These are phyloP conservation scores for Triplophysa tibetana DNA, from an alignment of 2,113 vertebrate genomes.

Conservation along the genomic window DNA sequence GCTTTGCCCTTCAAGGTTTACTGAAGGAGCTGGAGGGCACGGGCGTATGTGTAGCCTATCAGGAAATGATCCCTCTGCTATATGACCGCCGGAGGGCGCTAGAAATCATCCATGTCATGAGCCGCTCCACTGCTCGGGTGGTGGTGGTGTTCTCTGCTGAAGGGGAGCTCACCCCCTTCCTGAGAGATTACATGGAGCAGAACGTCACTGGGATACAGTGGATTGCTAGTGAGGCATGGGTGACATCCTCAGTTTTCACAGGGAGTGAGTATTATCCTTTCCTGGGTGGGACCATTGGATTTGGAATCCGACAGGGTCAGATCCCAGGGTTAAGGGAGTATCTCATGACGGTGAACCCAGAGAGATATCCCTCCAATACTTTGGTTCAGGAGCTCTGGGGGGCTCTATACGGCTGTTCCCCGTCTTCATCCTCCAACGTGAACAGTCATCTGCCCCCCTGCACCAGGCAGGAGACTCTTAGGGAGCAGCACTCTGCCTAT, in stretches of 20 bases:
- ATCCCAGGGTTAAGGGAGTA: constrained; percentile 68
- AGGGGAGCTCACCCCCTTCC: constrained; percentile 72
- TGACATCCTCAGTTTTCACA: constrained; percentile 72
- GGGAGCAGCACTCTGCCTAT: constrained; percentile 65
- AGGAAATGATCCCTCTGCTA: constrained; percentile 73
- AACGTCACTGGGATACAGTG: constrained; percentile 76
- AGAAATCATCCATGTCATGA: constrained; percentile 74
- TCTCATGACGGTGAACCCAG: constrained; percentile 66
- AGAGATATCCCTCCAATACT: constrained; percentile 61
- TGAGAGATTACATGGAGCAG: constrained; percentile 70
- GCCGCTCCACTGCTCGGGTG: constrained; percentile 68
- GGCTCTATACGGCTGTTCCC: constrained; percentile 69
- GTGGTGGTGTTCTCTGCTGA: constrained; percentile 74
- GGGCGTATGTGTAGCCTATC: constrained; percentile 70
- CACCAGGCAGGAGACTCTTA: constrained; percentile 64
- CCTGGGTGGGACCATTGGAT: constrained; percentile 74
- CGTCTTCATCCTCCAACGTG: constrained; percentile 35
- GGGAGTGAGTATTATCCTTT: constrained; percentile 68
- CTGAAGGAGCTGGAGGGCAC: constrained; percentile 66
- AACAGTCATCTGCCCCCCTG: constrained; percentile 57
- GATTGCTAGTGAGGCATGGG: constrained; percentile 78
- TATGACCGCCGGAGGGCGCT: constrained; percentile 63
- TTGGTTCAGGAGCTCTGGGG: constrained; percentile 72
- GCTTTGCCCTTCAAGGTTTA: constrained; percentile 70
- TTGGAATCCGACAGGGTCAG: constrained; percentile 67